phyloP scores from a whole-genome alignment of 2,113 vertebrate genomes.

The Tenebrosternarchus preto region DNA sequence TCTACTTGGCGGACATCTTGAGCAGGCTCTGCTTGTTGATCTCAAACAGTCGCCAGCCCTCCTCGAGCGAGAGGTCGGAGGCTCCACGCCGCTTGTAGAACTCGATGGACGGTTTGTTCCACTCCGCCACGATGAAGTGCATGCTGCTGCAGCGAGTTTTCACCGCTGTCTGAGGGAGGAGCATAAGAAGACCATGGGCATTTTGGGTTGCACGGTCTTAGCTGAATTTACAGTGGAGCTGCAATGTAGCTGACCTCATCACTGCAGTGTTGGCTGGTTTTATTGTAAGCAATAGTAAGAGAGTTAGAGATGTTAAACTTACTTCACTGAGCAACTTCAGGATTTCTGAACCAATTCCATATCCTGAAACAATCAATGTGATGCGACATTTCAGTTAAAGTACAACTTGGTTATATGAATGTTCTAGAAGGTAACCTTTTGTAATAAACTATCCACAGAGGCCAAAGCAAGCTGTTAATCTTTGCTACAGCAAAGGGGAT shows the following conservation, averaged over 20 bases:
- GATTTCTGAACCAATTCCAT: conserved; percentile 74
- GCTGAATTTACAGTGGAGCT: too few relatives aligned
- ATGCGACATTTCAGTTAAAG: too few relatives aligned
- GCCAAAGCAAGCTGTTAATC: not conserved
- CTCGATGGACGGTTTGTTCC: conserved; percentile 75
- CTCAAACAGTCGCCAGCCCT: conserved; percentile 78
- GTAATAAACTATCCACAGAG: too few relatives aligned
- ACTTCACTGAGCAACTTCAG: conserved; percentile 79
- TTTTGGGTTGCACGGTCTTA: too few relatives aligned
- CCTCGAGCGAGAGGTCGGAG: conserved; percentile 70
- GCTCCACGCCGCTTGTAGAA: conserved; percentile 69
- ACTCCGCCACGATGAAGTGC: conserved; percentile 77
- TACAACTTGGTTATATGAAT: too few relatives aligned
- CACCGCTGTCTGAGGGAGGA: conserved; percentile 72
- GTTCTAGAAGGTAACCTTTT: too few relatives aligned
- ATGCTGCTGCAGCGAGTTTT: conserved; percentile 76
- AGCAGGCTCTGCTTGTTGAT: conserved; percentile 71
- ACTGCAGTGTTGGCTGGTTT: not conserved
- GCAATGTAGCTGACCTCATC: too few relatives aligned
- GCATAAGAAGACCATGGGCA: not conserved
- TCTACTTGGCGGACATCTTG: conserved; percentile 49
- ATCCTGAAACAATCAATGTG: conserved; percentile 71
- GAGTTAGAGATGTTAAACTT: conserved; percentile 28
- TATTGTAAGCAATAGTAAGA: not conserved
- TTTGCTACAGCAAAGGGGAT: too few relatives aligned